These are phyloP conservation scores for Calcarius lapponicus DNA, from an alignment of 2,797 vertebrate genomes.

Conservation along the genomic window DNA sequence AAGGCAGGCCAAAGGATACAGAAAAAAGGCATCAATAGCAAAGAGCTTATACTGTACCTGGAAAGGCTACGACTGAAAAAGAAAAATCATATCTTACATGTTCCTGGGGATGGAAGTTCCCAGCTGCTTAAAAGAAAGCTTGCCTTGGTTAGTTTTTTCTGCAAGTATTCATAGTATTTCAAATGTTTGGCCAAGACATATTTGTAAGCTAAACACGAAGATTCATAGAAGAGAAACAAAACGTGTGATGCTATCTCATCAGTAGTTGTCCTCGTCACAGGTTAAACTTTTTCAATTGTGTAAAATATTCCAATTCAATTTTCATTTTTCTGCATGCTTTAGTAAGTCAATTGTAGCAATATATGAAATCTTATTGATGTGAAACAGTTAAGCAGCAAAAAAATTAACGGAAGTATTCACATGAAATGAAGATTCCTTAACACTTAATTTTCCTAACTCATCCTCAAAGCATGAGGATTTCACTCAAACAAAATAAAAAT, in stretches of 20 bases:
- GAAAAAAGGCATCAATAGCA: background rate
- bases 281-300: background rate
- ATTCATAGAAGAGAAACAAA: background rate
- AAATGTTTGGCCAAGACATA: background rate
- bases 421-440: background rate
- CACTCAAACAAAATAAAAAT: background rate
- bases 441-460: background rate
- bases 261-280: background rate
- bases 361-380: background rate
- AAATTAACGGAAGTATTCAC: background rate
- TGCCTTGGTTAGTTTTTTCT: background rate
- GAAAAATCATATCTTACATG: background rate
- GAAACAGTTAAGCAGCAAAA: background rate
- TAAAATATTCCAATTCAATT: background rate
- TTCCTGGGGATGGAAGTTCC: background rate
- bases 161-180: background rate
- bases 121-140: background rate
- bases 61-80: background rate
- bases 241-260: background rate
- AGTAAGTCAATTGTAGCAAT: background rate
- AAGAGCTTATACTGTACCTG: background rate
- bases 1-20: background rate
- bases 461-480: background rate
- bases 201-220: background rate
- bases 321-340: background rate